These are phyloP conservation scores for Nysson spinosus DNA, from an alignment of 2,888 invertebrate genomes.

Conservation along the genomic window DNA sequence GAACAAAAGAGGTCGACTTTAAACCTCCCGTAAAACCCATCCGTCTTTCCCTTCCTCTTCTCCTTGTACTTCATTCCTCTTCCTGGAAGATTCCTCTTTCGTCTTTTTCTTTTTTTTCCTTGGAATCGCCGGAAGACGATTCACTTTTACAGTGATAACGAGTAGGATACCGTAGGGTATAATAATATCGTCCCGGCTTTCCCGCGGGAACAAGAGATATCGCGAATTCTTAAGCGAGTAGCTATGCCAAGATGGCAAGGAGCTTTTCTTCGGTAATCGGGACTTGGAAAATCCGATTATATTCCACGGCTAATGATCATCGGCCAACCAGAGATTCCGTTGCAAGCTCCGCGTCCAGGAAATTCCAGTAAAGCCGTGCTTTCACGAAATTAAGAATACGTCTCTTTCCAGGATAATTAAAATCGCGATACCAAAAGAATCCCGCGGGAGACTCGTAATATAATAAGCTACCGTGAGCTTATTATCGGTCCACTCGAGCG, in stretches of 20 bases:
- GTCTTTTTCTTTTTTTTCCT: background rate
- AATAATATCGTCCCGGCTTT: constrained; percentile 38
- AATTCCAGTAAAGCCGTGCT: too few relatives aligned
- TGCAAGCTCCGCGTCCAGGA: constrained; percentile 4
- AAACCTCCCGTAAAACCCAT: too few relatives aligned
- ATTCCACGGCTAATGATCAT: constrained; percentile 49
- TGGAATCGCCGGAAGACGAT: constrained; percentile 11
- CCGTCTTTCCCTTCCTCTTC: too few relatives aligned
- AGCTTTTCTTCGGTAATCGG: constrained; percentile 52
- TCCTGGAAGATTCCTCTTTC: background rate
- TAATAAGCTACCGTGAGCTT: too few relatives aligned
- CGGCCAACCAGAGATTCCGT: constrained; percentile 41
- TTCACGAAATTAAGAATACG: background rate
- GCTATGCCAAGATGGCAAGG: constrained; percentile 39
- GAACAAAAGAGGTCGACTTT: background rate
- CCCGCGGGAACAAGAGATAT: constrained; percentile 43
- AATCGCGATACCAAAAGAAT: too few relatives aligned
- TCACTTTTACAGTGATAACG: constrained; percentile 19
- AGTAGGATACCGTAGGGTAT: constrained; percentile 33
- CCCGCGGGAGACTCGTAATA: too few relatives aligned
- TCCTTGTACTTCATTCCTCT: background rate
- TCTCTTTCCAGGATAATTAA: too few relatives aligned
- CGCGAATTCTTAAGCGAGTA: constrained; percentile 38
- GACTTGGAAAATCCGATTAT: constrained; percentile 53
- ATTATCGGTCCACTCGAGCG: too few relatives aligned